Evolutionary conservation across 2,113 vertebrate genomes (phyloP).

Genomic region (Stigmatopora nigra): DNA sequence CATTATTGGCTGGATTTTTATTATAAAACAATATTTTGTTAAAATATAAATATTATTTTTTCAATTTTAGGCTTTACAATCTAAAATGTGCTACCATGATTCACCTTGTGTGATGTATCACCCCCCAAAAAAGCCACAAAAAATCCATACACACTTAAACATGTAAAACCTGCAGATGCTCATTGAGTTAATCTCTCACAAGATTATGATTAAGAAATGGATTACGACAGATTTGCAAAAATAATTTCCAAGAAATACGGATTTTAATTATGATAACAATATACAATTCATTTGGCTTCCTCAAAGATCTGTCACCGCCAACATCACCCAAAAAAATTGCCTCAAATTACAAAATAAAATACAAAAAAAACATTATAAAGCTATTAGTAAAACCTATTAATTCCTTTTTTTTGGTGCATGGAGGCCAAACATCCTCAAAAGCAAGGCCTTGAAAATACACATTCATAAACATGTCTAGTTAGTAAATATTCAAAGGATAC

Average conservation of each 20-base stretch:
- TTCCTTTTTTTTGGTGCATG: background rate
- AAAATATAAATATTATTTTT: background rate
- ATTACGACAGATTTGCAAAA: constrained; percentile 50
- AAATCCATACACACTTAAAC: background rate
- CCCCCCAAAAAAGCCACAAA: background rate
- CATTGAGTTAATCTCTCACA: constrained; percentile 1
- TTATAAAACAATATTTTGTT: background rate
- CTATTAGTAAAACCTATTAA: background rate
- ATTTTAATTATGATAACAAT: background rate
- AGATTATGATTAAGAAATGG: constrained; percentile 52
- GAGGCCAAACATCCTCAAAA: background rate
- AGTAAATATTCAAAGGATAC: background rate
- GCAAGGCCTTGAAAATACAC: background rate
- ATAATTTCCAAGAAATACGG: constrained; percentile 1
- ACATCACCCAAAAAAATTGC: background rate
- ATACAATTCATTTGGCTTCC: background rate
- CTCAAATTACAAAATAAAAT: background rate
- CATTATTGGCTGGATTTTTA: too few species aligned
- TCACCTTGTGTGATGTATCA: background rate
- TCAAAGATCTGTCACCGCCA: background rate
- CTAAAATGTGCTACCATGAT: background rate
- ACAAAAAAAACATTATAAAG: background rate
- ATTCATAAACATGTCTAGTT: constrained; percentile 2
- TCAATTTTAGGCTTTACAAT: background rate
- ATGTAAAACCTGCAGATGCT: background rate